Percentiles rank a stretch among this genome's conserved stretches.
These are phyloP conservation scores for Zaprionus ornatus DNA, from an alignment of 1,140 invertebrate genomes.

Conservation along the genomic window DNA sequence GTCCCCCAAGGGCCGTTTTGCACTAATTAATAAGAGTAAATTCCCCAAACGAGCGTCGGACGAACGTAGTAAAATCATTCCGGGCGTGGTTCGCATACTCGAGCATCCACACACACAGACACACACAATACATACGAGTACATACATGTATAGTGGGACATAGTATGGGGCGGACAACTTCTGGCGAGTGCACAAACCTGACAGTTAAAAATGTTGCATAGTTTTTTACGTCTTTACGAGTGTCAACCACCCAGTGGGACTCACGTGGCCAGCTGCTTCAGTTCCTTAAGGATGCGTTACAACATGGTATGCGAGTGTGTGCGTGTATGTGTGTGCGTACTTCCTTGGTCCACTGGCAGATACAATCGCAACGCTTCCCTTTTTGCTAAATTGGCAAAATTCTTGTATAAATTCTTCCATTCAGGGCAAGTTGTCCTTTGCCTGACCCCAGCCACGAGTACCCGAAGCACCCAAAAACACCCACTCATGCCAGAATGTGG, in stretches of 20 bases:
- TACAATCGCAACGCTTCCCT: conserved; percentile 65
- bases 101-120: conserved; percentile 18
- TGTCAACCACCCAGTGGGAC: conserved; percentile 72
- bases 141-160: not conserved
- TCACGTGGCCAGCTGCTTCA: conserved; percentile 50
- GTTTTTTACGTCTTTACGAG: conserved; percentile 80
- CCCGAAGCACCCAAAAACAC: not conserved
- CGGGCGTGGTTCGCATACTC: conserved; percentile 18
- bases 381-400: conserved; percentile 83
- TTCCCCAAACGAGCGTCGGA: conserved; percentile 58
- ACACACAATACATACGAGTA: conserved; percentile 8
- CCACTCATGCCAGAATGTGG: conserved; percentile 8
- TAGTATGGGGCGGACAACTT: conserved; percentile 26
- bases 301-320: conserved; percentile 22
- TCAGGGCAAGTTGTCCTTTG: conserved; percentile 43
- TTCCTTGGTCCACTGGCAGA: conserved; percentile 64
- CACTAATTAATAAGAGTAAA: conserved; percentile 80
- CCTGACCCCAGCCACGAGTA: conserved; percentile 27
- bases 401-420: conserved; percentile 64
- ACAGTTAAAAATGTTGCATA: conserved; percentile 79
- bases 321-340: conserved; percentile 26
- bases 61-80: conserved; percentile 36
- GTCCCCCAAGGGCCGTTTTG: conserved; percentile 76
- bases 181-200: conserved; percentile 55
- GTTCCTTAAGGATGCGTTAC: conserved; percentile 40